Evolutionary conservation across 2,888 invertebrate genomes (phyloP), one percentile per base, ranked within the genome.

Genomic region (Macaria notata): DNA sequence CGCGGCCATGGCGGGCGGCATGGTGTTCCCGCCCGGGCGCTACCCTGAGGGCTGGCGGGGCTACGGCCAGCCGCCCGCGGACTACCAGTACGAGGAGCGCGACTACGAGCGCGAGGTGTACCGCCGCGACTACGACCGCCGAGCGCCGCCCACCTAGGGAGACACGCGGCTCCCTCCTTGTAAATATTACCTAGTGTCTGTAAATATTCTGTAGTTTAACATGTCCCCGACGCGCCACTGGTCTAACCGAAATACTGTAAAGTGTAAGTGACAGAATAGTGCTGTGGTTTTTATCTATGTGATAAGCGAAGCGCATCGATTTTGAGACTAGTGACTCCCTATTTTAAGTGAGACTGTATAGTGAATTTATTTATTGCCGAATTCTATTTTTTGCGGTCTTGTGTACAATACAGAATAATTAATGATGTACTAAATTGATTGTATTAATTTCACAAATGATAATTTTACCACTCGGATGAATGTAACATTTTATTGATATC

Each of bases 81-180:
- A 93, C 66, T 93, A 93, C 63, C 74, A 84, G 6, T 92, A 92
- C 71, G 89, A 89, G 36, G 93, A 93, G 56, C 90, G 93, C 68
- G 93, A 91, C 54, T 91, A 89, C 59, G 92, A 92, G 64, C 85
- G 90, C 45, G 93, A 93, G 63, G 93, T 93, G 68, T 88, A 94
- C 81, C 71, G 94, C 57, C 83, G 94, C 61, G 94, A 94, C 71
- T 94, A 94, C 70, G 94, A 94, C 72, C 88, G 94, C 61, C 92
- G 94, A 65, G 94, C 94, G 59, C 93, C 94, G 41, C 93, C 94
- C 29, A 92, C 93, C 54, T 90, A 50, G 85, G 80, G n/a, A n/a
- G n/a, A n/a, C n/a, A n/a, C n/a, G n/a, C n/a, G n/a, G n/a, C n/a
- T n/a, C n/a, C n/a, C n/a, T n/a, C n/a, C 52, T 70, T 88, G 88